phyloP scores from a whole-genome alignment of 1,140 invertebrate species.

The Trachymyrmex septentrionalis region DNA sequence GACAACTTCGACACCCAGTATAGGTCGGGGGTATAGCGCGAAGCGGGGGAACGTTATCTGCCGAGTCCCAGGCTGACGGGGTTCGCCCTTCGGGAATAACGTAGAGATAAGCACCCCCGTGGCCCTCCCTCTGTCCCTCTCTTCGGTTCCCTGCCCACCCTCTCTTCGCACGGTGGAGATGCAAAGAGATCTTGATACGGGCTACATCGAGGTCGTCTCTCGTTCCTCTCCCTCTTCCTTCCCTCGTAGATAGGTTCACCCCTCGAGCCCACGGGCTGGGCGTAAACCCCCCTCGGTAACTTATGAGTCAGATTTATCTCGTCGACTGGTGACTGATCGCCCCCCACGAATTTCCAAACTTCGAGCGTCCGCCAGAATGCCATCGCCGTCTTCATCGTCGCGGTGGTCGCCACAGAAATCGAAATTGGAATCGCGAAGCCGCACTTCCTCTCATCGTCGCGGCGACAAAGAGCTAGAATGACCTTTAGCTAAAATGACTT shows the following conservation, averaged over 20 bases:
- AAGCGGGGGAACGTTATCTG: conserved; percentile 82
- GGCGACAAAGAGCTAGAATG: background rate
- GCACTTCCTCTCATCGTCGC: too few relatives aligned
- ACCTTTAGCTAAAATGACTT: conserved; percentile 21
- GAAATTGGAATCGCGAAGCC: conserved; percentile 19
- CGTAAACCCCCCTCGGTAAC: conserved; percentile 73
- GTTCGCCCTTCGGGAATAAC: conserved; percentile 86
- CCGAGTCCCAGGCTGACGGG: conserved; percentile 84
- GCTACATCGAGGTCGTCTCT: conserved; percentile 75
- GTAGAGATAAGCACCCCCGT: conserved; percentile 84
- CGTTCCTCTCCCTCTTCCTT: conserved; percentile 61
- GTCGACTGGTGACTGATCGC: conserved; percentile 83
- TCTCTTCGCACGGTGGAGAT: conserved; percentile 81
- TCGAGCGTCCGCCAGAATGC: conserved; percentile 64
- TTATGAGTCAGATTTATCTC: conserved; percentile 86
- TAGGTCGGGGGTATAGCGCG: conserved; percentile 68
- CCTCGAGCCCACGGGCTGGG: conserved; percentile 64
- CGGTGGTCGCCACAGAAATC: conserved; percentile 43
- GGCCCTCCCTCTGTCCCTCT: conserved; percentile 55
- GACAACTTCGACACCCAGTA: conserved; percentile 84
- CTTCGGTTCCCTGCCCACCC: conserved; percentile 52
- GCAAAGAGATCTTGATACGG: conserved; percentile 86
- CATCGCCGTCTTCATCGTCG: conserved; percentile 53
- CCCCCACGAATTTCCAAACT: conserved; percentile 80
- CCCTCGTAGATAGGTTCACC: conserved; percentile 68